Evolutionary conservation across 2,113 vertebrate genomes (phyloP).

Genomic region (Chloebia gouldiae): DNA sequence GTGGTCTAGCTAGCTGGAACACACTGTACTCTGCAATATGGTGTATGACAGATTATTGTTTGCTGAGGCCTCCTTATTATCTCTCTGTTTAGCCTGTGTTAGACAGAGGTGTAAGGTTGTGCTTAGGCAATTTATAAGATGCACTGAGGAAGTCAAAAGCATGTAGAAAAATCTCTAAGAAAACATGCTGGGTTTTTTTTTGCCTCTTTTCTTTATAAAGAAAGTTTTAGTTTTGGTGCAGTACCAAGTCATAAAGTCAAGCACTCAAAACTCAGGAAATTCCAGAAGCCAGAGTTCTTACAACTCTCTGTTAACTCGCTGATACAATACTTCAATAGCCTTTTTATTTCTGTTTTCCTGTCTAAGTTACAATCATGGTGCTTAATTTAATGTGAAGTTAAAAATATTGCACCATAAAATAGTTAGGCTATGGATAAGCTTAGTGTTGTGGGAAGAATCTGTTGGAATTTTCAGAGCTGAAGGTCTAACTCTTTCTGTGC

Average conservation of each 20-base stretch:
- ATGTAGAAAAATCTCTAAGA: background rate
- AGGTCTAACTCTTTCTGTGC: background rate
- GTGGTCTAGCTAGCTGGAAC: background rate
- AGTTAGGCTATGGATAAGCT: background rate
- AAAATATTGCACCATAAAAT: background rate
- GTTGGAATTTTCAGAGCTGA: background rate
- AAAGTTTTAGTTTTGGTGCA: background rate
- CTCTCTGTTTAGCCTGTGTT: background rate
- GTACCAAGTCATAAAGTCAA: constrained; percentile 18
- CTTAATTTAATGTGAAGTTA: background rate
- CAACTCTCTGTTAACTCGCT: background rate
- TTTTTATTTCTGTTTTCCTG: constrained; percentile 29
- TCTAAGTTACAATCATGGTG: background rate
- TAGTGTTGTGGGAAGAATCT: background rate
- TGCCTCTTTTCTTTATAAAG: background rate
- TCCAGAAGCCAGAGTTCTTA: constrained; percentile 25
- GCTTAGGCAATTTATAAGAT: background rate
- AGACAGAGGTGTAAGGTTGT: background rate
- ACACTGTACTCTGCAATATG: background rate
- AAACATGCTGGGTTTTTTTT: background rate
- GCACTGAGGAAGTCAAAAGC: background rate
- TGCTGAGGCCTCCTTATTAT: background rate
- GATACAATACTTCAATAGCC: background rate
- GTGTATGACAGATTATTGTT: background rate
- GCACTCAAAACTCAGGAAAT: constrained; percentile 31